These are phyloP conservation scores for Nibea albiflora DNA, from an alignment of 2,113 vertebrate species.

Conservation along the genomic window DNA sequence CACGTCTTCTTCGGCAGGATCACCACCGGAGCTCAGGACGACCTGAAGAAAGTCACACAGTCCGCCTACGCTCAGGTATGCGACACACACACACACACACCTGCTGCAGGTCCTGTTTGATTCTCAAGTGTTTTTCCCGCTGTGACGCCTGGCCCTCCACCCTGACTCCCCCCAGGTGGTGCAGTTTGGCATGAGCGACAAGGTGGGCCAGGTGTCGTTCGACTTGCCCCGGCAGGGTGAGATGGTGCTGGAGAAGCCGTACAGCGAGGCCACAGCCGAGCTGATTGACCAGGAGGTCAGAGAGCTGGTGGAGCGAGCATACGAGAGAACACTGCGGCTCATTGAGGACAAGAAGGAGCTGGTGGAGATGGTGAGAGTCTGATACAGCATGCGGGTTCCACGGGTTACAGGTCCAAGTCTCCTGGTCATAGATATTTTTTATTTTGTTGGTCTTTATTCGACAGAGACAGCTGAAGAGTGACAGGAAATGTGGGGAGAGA, in stretches of 20 bases:
- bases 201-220: constrained; percentile 93
- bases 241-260: constrained; percentile 91
- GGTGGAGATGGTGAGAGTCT: constrained; percentile 87
- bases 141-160: not conserved
- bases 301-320: constrained; percentile 86
- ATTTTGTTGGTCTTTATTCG: too few relatives aligned
- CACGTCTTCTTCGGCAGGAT: constrained; percentile 90
- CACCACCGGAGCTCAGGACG: constrained; percentile 92
- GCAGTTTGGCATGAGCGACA: constrained; percentile 96
- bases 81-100: not conserved
- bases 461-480: too few relatives aligned
- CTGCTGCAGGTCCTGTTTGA: not conserved
- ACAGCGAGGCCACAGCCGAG: constrained; percentile 91
- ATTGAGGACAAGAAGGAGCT: constrained; percentile 88
- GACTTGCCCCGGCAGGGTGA: constrained; percentile 92
- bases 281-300: constrained; percentile 91
- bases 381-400: not conserved
- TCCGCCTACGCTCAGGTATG: constrained; percentile 91
- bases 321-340: constrained; percentile 85
- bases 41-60: constrained; percentile 92
- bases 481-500: too few relatives aligned
- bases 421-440: too few relatives aligned
- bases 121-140: not conserved
- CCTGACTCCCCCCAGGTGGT: constrained; percentile 83
- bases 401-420: too few relatives aligned